Evolutionary conservation across 2,113 vertebrate species (phyloP), one percentile per base, ranked within the genome.

Genomic region (Amia ocellicauda): DNA sequence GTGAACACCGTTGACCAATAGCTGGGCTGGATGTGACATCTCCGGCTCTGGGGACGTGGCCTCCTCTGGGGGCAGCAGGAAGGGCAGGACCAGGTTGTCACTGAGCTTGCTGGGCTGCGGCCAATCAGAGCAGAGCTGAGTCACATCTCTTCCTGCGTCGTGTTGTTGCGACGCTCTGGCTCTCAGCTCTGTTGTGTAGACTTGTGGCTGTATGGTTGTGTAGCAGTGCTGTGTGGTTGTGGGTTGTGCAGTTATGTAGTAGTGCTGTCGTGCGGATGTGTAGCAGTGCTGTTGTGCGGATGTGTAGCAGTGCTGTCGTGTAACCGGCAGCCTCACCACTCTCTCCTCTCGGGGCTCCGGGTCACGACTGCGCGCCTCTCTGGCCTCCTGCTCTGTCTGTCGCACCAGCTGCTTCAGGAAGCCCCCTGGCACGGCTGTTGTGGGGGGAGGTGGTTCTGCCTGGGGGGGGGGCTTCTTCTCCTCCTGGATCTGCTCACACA

Each of bases 401-500:
- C 95, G 74, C 64, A 99, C 96, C 0, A 99, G 91, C 74, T 98
- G 96, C 69, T 85, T 95, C 74, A 99, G 96, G 89, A 97, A 95
- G 0, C 96, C 96, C 11, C 95, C 95, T 0, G 96, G 93, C 53
- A 95, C 81, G 23, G 86, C 86, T 0, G 94, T 93, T 62, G 95
- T 84, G 0, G 93, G 83, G 0, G 92, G 84, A 0, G 94, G 91
- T 0, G 93, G 88, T 0, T 83, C 80, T 0, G 90, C 72, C 0
- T 86, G 73, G 0, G 79, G 73, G 0, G 36, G 45, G 10, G 81
- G 88, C 68, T 88, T 90, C 61, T 96, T 96, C 82, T 98, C 94
- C 68, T 98, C 94, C 76, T 92, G 91, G 9, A 99, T 99, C 95
- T 99, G 90, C 77, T n/a, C n/a, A n/a, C n/a, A n/a, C n/a, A n/a